A percentile compares a stretch with the other conserved stretches of the same genome.
Conservation (phyloP, 2,888 invertebrate genomes). For the Nemurella pictetii region DNA sequence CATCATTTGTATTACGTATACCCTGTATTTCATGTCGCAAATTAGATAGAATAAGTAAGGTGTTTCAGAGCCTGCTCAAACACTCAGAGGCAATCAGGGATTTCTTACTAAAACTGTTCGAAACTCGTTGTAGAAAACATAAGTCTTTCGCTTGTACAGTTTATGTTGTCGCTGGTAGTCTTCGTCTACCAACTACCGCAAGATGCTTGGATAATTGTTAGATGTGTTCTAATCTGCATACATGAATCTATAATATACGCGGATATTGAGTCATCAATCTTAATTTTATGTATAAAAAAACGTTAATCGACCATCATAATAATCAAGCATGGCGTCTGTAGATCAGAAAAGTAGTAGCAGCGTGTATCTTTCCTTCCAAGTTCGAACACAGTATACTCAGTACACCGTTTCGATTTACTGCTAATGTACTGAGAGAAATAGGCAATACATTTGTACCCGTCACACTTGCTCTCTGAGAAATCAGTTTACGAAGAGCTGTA, state of each 20-base stretch:
- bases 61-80: neutral
- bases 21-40: neutral
- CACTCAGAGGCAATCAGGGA: neutral
- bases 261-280: conserved; percentile 20
- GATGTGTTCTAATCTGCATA: conserved; percentile 10
- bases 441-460: neutral
- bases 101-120: neutral
- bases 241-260: neutral
- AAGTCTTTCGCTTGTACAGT: neutral
- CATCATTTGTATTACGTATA: neutral
- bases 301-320: neutral
- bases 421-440: neutral
- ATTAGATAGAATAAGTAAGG: neutral
- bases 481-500: neutral
- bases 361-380: too few species aligned
- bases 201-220: conserved; percentile 16
- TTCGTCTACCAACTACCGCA: neutral
- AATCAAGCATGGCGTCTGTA: neutral
- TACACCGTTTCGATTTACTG: too few species aligned
- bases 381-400: too few species aligned
- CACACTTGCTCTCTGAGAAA: neutral
- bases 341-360: too few species aligned
- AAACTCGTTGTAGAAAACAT: neutral
- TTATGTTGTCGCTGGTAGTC: neutral
- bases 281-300: conserved; percentile 19